These are phyloP conservation scores for Falcunculus frontatus DNA, from an alignment of 2,113 vertebrate species.

Conservation along the genomic window DNA sequence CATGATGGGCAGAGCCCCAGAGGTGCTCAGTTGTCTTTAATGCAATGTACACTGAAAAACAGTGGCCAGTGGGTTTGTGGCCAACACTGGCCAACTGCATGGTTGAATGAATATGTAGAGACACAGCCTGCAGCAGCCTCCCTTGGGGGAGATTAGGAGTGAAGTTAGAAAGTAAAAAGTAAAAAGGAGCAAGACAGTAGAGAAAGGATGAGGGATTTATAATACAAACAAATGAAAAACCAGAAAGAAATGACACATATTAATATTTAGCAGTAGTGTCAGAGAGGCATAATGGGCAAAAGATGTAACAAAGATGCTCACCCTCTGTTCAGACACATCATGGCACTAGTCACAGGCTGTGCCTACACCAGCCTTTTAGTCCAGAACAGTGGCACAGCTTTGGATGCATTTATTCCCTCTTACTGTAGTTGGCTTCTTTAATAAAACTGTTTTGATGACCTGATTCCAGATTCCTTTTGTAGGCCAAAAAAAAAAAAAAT, in stretches of 20 bases:
- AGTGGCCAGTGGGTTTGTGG: background rate
- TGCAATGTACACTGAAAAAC: background rate
- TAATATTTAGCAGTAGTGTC: background rate
- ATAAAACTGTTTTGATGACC: background rate
- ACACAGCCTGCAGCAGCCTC: background rate
- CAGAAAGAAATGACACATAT: background rate
- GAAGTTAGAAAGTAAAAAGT: background rate
- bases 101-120: background rate
- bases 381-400: background rate
- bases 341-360: background rate
- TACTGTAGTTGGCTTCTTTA: background rate
- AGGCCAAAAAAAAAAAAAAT: background rate
- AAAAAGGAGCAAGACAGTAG: background rate
- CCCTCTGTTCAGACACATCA: background rate
- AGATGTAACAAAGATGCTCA: background rate
- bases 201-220: background rate
- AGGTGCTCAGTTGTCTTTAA: background rate
- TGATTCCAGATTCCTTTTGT: background rate
- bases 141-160: background rate
- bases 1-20: background rate
- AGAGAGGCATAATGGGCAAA: background rate
- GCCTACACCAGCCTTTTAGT: background rate
- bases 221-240: background rate
- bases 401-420: background rate
- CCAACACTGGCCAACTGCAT: background rate